Evolutionary conservation across 1,140 invertebrate species (phyloP).

Genomic region (Drosophila tani): DNA sequence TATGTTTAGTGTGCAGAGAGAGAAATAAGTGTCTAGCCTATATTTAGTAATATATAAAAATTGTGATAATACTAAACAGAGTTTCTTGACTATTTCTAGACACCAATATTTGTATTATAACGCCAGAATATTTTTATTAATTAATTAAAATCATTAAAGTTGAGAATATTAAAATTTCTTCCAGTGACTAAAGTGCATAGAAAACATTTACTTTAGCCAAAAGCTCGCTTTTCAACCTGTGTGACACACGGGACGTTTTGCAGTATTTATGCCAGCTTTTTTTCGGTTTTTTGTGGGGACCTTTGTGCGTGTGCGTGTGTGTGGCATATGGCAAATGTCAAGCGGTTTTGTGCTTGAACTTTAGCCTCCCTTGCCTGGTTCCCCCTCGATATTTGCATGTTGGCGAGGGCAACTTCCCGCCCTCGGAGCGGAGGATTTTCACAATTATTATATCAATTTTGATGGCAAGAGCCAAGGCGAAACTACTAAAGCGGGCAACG

Average conservation of each 20-base stretch:
- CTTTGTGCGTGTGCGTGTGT: conserved; percentile 22
- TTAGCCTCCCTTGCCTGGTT: conserved; percentile 31
- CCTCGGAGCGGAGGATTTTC: conserved; percentile 23
- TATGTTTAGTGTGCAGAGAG: not conserved
- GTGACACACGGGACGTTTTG: conserved; percentile 24
- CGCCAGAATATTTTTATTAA: not conserved
- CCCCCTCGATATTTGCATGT: conserved; percentile 36
- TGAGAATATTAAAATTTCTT: not conserved
- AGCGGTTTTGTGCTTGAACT: conserved; percentile 48
- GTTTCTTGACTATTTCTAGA: too few relatives aligned
- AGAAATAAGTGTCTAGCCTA: not conserved
- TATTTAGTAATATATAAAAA: not conserved
- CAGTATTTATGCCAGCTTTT: conserved; percentile 4
- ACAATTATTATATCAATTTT: conserved; percentile 55
- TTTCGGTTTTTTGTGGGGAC: not conserved
- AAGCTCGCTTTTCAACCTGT: conserved; percentile 22
- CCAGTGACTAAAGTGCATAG: not conserved
- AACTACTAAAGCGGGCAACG: conserved; percentile 26
- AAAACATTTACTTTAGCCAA: conserved; percentile 29
- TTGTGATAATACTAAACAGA: not conserved
- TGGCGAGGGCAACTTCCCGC: conserved; percentile 35
- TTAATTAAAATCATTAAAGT: not conserved
- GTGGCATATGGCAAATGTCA: conserved; percentile 46
- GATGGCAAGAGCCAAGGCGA: conserved; percentile 33
- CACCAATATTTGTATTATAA: not conserved